phyloP scores from a whole-genome alignment of 2,888 invertebrate species.

The Caenorhabditis plicata region DNA sequence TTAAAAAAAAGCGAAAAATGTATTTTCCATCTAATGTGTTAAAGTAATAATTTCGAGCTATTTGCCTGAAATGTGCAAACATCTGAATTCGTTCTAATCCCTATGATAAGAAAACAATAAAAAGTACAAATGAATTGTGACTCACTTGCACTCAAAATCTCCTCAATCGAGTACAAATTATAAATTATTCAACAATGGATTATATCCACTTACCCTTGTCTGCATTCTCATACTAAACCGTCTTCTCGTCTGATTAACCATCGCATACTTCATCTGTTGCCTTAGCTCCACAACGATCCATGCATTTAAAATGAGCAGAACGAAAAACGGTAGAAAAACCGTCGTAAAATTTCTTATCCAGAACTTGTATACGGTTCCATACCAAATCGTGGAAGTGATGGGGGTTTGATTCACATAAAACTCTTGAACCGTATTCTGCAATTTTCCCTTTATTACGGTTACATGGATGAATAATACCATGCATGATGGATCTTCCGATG shows the following conservation, averaged over 20 bases:
- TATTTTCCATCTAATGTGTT: too few relatives aligned
- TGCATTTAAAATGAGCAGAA: constrained; percentile 30
- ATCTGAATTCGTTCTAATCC: too few relatives aligned
- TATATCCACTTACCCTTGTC: constrained; percentile 8
- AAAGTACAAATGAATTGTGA: too few relatives aligned
- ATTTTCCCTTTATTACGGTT: background rate
- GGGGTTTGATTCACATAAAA: constrained; percentile 35
- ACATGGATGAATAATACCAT: constrained; percentile 1
- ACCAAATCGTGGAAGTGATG: constrained; percentile 26
- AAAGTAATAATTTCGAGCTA: too few relatives aligned
- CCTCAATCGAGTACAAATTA: too few relatives aligned
- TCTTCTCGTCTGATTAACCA: constrained; percentile 10
- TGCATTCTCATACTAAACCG: constrained; percentile 25
- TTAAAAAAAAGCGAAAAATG: too few relatives aligned
- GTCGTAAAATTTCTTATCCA: constrained; percentile 38
- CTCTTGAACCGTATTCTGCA: constrained; percentile 33
- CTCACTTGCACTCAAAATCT: too few relatives aligned
- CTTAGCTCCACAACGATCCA: constrained; percentile 34
- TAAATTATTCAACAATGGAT: background rate
- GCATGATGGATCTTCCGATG: constrained; percentile 24
- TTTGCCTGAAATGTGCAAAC: too few relatives aligned
- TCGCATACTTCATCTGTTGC: constrained; percentile 22
- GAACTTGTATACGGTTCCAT: constrained; percentile 39
- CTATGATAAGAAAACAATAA: too few relatives aligned
- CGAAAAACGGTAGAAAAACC: constrained; percentile 40